These are phyloP conservation scores for Tipula confusa DNA, from an alignment of 2,888 invertebrate genomes.

Conservation along the genomic window DNA sequence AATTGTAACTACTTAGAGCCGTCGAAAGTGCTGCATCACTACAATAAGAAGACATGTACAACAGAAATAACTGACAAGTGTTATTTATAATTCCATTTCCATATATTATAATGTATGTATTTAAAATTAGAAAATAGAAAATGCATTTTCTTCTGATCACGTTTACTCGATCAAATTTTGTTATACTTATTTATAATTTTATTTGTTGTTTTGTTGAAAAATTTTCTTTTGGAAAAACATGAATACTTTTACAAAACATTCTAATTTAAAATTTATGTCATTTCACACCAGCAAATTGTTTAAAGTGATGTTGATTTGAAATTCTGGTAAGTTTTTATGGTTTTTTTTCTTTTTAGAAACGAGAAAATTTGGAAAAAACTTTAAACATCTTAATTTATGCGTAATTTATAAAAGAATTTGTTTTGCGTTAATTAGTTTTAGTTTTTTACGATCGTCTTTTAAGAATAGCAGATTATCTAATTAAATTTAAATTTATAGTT, in stretches of 20 bases:
- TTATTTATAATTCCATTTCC: not conserved
- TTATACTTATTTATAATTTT: not conserved
- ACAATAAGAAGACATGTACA: not conserved
- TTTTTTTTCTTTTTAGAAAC: not conserved
- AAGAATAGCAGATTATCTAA: not conserved
- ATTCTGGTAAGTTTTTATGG: not conserved
- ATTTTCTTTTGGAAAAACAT: not conserved
- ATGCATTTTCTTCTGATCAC: not conserved
- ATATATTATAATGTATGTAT: not conserved
- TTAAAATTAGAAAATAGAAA: not conserved
- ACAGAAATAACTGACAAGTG: conserved; percentile 3
- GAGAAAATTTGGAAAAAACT: not conserved
- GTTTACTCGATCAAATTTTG: not conserved
- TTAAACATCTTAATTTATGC: not conserved
- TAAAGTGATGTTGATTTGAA: not conserved
- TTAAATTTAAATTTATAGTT: not conserved
- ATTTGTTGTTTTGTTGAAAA: not conserved
- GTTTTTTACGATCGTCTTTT: not conserved
- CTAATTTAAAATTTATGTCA: conserved; percentile 7
- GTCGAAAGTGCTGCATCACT: not conserved
- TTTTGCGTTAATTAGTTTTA: conserved; percentile 1
- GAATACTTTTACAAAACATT: not conserved
- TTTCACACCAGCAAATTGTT: conserved; percentile 12
- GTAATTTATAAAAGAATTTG: conserved; percentile 5
- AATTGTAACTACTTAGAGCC: not conserved